phyloP scores from a whole-genome alignment of 2,113 vertebrate genomes.

The Rhodinocichla rosea region DNA sequence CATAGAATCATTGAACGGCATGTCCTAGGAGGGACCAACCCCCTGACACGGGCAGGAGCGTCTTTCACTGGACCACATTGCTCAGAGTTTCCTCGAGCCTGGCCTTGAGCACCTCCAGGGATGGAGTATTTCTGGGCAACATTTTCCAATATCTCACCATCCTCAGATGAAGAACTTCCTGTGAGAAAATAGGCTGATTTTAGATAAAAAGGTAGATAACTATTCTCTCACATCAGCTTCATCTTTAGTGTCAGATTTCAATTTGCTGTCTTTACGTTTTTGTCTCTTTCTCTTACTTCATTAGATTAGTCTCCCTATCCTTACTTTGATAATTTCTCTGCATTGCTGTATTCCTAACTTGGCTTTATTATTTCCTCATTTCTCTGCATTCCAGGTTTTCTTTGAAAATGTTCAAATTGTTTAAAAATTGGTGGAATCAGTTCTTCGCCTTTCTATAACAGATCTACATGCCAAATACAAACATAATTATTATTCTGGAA shows the following conservation, averaged over 20 bases:
- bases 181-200: background rate
- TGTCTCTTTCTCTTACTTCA: background rate
- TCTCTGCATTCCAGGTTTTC: background rate
- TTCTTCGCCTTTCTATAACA: background rate
- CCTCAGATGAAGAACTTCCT: background rate
- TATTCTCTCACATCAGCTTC: background rate
- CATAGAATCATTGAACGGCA: background rate
- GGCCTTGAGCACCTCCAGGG: background rate
- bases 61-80: background rate
- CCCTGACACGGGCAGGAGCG: background rate
- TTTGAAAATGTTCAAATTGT: background rate
- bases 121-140: background rate
- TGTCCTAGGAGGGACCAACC: background rate
- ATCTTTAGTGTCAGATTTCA: background rate
- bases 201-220: background rate
- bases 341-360: background rate
- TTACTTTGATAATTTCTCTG: background rate
- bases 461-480: background rate
- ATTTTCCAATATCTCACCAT: background rate
- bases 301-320: background rate
- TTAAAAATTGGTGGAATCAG: background rate
- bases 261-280: background rate
- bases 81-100: background rate
- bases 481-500: background rate
- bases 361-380: background rate